Evolutionary conservation across 2,797 vertebrate genomes (phyloP), one percentile per base, ranked within the genome.

Genomic region (Oryzias dopingdopingensis): DNA sequence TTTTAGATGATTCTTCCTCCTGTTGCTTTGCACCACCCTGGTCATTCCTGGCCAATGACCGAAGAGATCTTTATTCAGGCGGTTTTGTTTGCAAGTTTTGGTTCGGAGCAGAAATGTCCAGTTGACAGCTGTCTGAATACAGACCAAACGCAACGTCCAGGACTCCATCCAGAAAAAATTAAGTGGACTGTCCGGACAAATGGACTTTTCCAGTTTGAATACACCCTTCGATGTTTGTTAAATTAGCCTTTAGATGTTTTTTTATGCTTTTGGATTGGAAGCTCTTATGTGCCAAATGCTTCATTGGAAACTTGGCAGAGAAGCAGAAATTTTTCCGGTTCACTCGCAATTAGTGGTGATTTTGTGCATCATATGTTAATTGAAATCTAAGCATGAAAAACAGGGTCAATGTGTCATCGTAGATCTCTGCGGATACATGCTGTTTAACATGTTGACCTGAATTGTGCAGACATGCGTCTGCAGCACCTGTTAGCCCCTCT

Each of bases 401-500:
- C 46, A 79, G 77, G 88, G 85, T 86, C 75, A 83, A 65, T 74
- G 77, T 88, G 82, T 85, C 81, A 74, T 70, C 45, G 75, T 49
- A 53, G 62, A 52, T 81, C 65, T 82, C 84, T 78, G 51, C 4
- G 45, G 73, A 74, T 81, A 73, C 83, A 64, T 51, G 69, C 62
- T 67, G 77, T 78, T 67, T 49, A 15, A 73, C 22, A 68, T 73
- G 76, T 65, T 91, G 89, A 90, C 91, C 90, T 90, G 87, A 77
- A 89, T 89, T 72, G 56, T 69, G 70, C 22, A 40, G 71, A 60
- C 72, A 57, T 52, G 52, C 66, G 66, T 82, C 78, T 78, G 65
- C 60, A 67, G 72, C 83, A 88, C 84, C 84, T 88, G 86, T 90
- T 84, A 64, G 77, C 74, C 54, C 51, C 57, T 79, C 74, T 68